These are phyloP conservation scores for Nycticebus coucang DNA, from an alignment of 2,113 vertebrate species.

Conservation along the genomic window DNA sequence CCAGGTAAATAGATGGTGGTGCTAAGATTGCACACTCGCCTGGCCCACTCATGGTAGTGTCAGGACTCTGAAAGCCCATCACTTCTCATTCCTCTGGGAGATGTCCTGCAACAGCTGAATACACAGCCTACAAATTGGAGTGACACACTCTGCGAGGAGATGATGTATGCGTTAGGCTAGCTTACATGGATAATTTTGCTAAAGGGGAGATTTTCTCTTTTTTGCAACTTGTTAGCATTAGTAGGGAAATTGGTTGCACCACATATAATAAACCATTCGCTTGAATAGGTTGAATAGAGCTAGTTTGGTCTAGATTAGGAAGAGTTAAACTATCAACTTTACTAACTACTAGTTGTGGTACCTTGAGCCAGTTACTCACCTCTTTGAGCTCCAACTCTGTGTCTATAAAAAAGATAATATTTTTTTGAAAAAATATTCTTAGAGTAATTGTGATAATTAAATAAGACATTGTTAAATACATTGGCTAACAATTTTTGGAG, in stretches of 20 bases:
- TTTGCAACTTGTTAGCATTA: not conserved
- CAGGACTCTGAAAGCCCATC: not conserved
- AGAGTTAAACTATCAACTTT: not conserved
- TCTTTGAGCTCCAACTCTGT: not conserved
- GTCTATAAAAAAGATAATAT: not conserved
- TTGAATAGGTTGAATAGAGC: not conserved
- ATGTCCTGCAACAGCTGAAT: not conserved
- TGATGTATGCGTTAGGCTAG: not conserved
- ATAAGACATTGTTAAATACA: not conserved
- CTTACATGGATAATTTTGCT: not conserved
- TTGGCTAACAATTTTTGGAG: not conserved
- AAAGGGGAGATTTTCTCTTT: not conserved
- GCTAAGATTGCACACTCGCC: not conserved
- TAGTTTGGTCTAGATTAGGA: not conserved
- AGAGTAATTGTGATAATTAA: constrained; percentile 18
- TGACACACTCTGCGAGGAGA: not conserved
- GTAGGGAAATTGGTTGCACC: not conserved
- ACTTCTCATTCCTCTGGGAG: not conserved
- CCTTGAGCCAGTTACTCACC: not conserved
- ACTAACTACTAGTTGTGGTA: not conserved
- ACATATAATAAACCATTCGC: not conserved
- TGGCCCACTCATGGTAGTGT: too few species aligned
- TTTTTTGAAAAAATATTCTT: not conserved
- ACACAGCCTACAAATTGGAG: not conserved
- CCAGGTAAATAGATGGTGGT: not conserved